Conservation (phyloP, 2,888 invertebrate genomes). For the Dendrolimus houi region DNA sequence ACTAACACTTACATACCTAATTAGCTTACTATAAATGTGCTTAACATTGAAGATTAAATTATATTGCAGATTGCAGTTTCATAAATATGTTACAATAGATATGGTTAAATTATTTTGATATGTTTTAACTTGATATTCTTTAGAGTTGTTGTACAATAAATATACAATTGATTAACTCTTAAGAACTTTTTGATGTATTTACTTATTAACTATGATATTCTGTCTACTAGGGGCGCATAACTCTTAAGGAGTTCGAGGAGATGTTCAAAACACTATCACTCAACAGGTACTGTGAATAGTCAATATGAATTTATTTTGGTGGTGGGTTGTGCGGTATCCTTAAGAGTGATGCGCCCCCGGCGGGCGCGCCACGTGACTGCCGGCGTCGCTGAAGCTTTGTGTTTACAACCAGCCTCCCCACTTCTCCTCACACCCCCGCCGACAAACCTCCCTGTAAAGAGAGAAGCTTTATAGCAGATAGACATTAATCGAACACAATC, state of each 20-base stretch:
- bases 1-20: no score
- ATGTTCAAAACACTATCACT: background rate
- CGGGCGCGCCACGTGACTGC: conserved; percentile 73
- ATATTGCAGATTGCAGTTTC: background rate
- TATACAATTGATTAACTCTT: conserved; percentile 53
- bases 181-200: conserved; percentile 16
- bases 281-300: background rate
- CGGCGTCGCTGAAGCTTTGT: conserved; percentile 58
- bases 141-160: conserved; percentile 63
- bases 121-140: conserved; percentile 72
- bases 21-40: no score
- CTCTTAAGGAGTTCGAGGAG: conserved; percentile 39
- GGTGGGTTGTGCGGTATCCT: conserved; percentile 36
- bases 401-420: conserved; percentile 57
- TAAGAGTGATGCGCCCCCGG: conserved; percentile 75
- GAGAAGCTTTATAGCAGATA: background rate
- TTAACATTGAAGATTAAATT: no score
- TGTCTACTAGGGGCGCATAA: conserved; percentile 53
- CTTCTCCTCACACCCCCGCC: conserved; percentile 22
- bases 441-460: conserved; percentile 5
- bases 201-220: conserved; percentile 22
- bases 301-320: conserved; percentile 1
- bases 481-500: background rate
- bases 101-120: conserved; percentile 57
- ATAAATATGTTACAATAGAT: conserved; percentile 27